Evolutionary conservation across 2,113 vertebrate species (phyloP), one percentile per base, ranked within the genome.

Genomic region (Megaleporinus macrocephalus): DNA sequence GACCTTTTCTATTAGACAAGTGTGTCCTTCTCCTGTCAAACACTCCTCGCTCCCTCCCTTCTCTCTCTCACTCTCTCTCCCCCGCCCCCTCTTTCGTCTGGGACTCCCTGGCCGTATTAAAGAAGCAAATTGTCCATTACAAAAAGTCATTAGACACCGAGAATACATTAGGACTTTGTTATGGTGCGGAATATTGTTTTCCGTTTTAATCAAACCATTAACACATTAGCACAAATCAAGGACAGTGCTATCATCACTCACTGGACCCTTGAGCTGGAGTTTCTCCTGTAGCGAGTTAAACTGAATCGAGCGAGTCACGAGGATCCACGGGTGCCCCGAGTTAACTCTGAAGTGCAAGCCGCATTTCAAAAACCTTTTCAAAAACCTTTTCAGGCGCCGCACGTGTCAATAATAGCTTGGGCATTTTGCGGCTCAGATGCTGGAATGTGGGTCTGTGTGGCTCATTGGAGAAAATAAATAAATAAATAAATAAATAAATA

Each of bases 101-200:
- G 84, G 78, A 83, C 49, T 86, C 84, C 84, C 84, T 49, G 69
- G 81, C 78, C 79, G 76, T 83, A 86, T 86, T 86, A 86, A 83
- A 76, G 78, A 83, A 86, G 84, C 84, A 86, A 86, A 86, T 86
- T 83, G 81, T 83, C 84, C 84, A 86, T 86, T 86, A 86, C 84
- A 57, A 80, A 86, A 86, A 86, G 84, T 83, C 84, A 86, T 86
- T 83, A 86, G 84, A 86, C 78, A 80, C 77, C 66, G 68, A 83
- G 84, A 86, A 86, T 80, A 86, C 81, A 86, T 86, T 86, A 86
- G 81, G 78, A 86, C 81, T 83, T 86, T 86, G 84, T 86, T 78
- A 86, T 83, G 81, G 84, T 80, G 74, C 61, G 36, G 84, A 83
- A 80, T 83, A 86, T 83, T 86, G 84, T 86, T 86, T 86, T 86